Evolutionary conservation across 1,140 invertebrate genomes (phyloP).

Genomic region (Metopolophium dirhodum): DNA sequence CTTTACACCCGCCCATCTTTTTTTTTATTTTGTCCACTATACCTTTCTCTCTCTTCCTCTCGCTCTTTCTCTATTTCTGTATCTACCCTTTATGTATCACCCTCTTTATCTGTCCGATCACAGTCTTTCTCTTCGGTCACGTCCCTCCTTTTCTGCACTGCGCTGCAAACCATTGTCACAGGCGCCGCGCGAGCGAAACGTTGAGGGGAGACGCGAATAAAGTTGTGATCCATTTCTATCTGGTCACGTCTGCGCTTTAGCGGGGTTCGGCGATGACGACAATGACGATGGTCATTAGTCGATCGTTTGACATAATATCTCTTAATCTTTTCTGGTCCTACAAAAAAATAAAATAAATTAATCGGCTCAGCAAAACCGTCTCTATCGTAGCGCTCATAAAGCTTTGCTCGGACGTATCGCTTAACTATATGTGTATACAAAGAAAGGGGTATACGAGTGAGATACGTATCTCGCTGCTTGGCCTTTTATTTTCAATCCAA

Average conservation of each 20-base stretch:
- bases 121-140: not conserved
- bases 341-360: not conserved
- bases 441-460: not conserved
- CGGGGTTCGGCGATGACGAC: not conserved
- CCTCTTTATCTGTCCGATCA: not conserved
- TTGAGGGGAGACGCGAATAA: not conserved
- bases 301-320: constrained; percentile 30
- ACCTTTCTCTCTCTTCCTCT: not conserved
- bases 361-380: not conserved
- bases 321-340: not conserved
- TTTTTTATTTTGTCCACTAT: not conserved
- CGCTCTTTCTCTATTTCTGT: not conserved
- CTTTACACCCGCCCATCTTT: constrained; percentile 38
- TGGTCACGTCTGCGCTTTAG: not conserved
- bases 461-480: not conserved
- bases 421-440: not conserved
- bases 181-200: not conserved
- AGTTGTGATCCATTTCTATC: constrained; percentile 31
- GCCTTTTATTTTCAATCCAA: not conserved
- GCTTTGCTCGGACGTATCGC: not conserved
- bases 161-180: not conserved
- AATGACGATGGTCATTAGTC: constrained; percentile 18
- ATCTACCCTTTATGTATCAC: not conserved
- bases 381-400: not conserved
- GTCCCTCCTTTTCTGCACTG: not conserved